Base-by-base conservation (phyloP, 2,797 vertebrate species). In the Naso thynnoides region DNA sequence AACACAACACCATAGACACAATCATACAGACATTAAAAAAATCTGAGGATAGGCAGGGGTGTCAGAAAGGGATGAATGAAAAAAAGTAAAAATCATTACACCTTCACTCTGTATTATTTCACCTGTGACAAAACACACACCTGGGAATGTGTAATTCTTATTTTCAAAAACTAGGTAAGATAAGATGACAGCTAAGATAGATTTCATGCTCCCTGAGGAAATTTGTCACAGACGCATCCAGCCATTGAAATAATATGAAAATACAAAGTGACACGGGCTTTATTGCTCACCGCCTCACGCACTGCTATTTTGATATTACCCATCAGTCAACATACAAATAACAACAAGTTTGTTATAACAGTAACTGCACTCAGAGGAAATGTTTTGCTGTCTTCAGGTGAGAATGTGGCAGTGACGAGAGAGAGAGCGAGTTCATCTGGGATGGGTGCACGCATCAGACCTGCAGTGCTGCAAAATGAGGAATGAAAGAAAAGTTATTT, bases 181-280 rank as follows among this genome's bases (percentile, higher is more conserved):
- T 76, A 78, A 60, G 82, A 85, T 63, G 86, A 78, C 83, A 84
- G 86, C 80, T 60, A 18, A 76, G 76, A 86, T 76, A 61, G 70
- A 78, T 82, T 79, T 73, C 36, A 79, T 11, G 0, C 57, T 88
- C 88, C 87, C 88, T 2, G 56, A 81, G 87, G 88, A 91, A 86
- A 91, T 90, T 54, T 78, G 66, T 75, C 70, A 73, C 58, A 18
- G 61, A 29, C 23, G 33, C 76, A 81, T 82, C 64, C 70, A 75
- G 66, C 50, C 48, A 11, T 14, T 33, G 72, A 70, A 87, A 85
- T 69, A 87, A 83, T 76, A 80, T 77, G 79, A 85, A 87, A 81
- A 85, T 36, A 57, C 77, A 71, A 63, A 74, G 82, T 55, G 73
- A 82, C 76, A 68, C 71, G 9, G 45, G 38, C 23, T 64, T 81